Base-by-base conservation (phyloP, 2,888 invertebrate species). In the Agriopis aurantiaria region DNA sequence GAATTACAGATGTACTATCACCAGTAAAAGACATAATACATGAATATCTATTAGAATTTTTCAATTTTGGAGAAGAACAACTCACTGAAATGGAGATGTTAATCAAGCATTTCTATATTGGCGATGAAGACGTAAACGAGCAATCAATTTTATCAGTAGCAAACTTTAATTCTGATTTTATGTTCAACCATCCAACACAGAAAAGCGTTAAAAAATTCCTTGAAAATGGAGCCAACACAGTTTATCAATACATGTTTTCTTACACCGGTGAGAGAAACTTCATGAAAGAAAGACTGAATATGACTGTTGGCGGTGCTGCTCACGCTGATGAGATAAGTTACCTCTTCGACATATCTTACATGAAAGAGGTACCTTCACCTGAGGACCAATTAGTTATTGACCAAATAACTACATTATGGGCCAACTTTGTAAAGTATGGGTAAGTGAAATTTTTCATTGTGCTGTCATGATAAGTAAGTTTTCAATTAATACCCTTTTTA, bases 221-320 rank as follows among this genome's bases (percentile, higher is more conserved):
- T 3, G 74, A 79, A 41, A 80, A 74, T 68, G 84, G 80, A 23
- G 82, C 78, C 8, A 71, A 64, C 12, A 72, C 81, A 0, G 71
- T 89, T 45, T 91, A 81, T 71, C 79, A 85, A 51, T 90, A 88
- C 49, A 53, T 89, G 49, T 91, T 91, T 63, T 80, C 82, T 0
- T 88, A 89, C 60, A 79, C 78, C 11, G 89, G 91, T 4, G 79
- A 72, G 1, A 84, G 89, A 68, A 87, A 89, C 66, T 84, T 84
- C 57, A 67, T 77, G 0, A 88, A 87, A 72, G 59, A 72, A 9
- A 75, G 66, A 71, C 55, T 70, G 12, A 85, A 84, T 73, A 17
- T 85, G 64, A 83, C 78, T 8, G 64, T 65, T 40, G 76, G 76
- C n/a, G 85, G 86, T 4, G 85, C 78, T 4, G 43, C 76, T 0